phyloP scores from a whole-genome alignment of 2,113 vertebrate species.

The Ia io region DNA sequence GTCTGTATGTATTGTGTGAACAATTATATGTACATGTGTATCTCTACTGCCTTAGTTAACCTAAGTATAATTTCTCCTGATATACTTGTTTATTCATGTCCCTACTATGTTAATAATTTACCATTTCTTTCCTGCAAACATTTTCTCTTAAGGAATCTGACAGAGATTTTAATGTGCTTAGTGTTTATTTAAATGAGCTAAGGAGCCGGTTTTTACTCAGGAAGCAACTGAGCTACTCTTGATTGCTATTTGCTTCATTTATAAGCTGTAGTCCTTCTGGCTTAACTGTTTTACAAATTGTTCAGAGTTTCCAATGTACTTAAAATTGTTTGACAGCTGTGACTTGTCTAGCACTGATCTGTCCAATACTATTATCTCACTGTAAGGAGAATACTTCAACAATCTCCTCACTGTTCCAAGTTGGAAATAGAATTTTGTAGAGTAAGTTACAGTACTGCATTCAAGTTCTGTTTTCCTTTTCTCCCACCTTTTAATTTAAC shows the following conservation, averaged over 20 bases:
- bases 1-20: not conserved
- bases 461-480: not conserved
- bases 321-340: slow-evolving; percentile 58
- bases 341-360: not conserved
- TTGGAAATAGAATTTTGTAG: not conserved
- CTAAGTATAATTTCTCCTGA: not conserved
- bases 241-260: slow-evolving; percentile 50
- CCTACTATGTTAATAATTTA: slow-evolving; percentile 19
- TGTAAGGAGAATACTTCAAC: not conserved
- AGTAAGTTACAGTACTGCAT: not conserved
- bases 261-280: slow-evolving; percentile 34
- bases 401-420: not conserved
- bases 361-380: not conserved
- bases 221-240: slow-evolving; percentile 29
- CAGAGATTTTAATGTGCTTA: slow-evolving; percentile 31
- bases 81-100: not conserved
- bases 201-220: slow-evolving; percentile 26
- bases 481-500: not conserved
- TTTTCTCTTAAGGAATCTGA: slow-evolving; percentile 46
- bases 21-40: not conserved
- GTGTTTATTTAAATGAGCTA: slow-evolving; percentile 48
- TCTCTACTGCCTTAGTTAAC: not conserved
- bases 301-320: slow-evolving; percentile 35
- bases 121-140: not conserved
- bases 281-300: slow-evolving; percentile 49